Evolutionary conservation across 2,797 vertebrate genomes (phyloP).

Genomic region (Xerus rutilus): DNA sequence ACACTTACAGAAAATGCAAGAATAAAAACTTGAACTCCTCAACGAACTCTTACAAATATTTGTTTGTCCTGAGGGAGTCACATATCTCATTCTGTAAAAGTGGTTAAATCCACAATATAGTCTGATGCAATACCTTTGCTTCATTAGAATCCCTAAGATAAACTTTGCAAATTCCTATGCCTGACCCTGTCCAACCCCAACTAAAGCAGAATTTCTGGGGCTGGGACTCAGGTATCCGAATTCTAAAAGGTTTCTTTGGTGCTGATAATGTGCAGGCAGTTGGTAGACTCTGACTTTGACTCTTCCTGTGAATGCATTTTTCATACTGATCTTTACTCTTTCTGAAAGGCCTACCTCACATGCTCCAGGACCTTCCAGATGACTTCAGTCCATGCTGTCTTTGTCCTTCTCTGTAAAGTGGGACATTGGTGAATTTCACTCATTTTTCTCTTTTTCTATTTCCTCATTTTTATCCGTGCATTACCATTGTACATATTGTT

Average conservation of each 20-base stretch:
- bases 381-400: background rate
- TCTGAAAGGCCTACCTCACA: background rate
- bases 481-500: no score
- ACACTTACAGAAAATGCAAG: background rate
- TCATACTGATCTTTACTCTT: background rate
- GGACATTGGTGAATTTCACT: background rate
- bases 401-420: background rate
- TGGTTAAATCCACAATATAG: background rate
- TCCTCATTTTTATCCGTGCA: no score
- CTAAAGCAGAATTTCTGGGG: background rate
- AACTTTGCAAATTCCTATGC: background rate
- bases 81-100: background rate
- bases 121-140: background rate
- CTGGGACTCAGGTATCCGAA: background rate
- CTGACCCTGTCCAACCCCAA: background rate
- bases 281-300: background rate
- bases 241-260: background rate
- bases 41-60: background rate
- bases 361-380: background rate
- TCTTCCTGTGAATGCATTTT: background rate
- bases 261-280: background rate
- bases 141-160: background rate
- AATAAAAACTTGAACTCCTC: background rate
- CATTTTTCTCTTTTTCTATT: no score
- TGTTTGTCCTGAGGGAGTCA: background rate